A percentile compares a stretch with the other conserved stretches of the same genome.
Evolutionary conservation across 2,797 vertebrate genomes (phyloP).

Genomic region (Manis crassicaudata): DNA sequence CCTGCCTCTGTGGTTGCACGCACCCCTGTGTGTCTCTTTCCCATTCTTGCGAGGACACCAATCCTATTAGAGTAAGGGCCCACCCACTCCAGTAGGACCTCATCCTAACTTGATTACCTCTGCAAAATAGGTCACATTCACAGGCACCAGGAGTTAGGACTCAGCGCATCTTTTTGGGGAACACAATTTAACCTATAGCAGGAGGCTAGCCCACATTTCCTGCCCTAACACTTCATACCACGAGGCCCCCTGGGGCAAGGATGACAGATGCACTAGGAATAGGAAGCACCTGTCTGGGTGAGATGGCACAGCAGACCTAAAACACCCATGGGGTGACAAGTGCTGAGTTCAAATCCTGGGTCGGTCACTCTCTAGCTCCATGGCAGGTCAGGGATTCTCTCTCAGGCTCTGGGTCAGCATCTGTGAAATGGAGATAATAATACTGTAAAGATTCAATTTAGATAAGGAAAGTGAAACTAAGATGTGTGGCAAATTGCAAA

Average conservation of each 20-base stretch:
- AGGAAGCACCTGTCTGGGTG: neutral
- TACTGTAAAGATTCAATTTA: neutral
- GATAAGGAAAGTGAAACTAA: neutral
- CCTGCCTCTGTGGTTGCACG: neutral
- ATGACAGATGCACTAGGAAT: too few relatives aligned
- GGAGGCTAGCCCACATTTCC: neutral
- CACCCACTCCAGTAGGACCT: too few relatives aligned
- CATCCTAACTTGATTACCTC: neutral
- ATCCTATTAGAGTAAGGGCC: neutral
- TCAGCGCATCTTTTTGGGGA: neutral
- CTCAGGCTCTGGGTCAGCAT: neutral
- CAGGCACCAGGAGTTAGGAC: neutral
- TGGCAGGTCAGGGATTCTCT: neutral
- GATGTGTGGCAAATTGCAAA: neutral
- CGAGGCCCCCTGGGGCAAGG: neutral
- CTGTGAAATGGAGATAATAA: neutral
- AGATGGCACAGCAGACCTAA: neutral
- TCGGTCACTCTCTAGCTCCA: neutral
- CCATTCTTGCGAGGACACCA: neutral
- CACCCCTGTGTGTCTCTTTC: neutral
- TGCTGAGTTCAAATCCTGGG: neutral
- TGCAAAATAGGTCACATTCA: neutral
- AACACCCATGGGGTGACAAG: neutral
- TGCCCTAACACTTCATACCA: neutral
- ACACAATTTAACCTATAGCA: rapidly evolving